Base-by-base conservation (phyloP, 2,888 invertebrate species). In the Tetramorium bicarinatum region DNA sequence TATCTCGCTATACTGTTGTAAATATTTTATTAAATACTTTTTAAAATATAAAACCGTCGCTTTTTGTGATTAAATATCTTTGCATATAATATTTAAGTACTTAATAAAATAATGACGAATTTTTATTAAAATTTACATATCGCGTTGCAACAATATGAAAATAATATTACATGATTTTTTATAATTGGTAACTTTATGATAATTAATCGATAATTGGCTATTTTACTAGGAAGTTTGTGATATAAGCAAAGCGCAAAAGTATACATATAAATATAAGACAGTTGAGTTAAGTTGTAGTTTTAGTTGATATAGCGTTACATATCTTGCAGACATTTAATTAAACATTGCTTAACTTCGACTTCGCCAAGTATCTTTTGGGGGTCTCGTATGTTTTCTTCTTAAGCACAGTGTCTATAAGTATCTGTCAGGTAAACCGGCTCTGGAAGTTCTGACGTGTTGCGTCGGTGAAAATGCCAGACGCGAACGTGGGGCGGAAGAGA, bases 391-490 rank as follows among this genome's bases (percentile, higher is more conserved):
- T 82, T 87, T 84, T 85, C 77, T 79, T 69, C 66, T 13, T 54
- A 59, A 29, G 64, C 64, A 59, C 29, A 25, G 4, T 54, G 56
- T 18, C 80, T 59, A 61, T 59, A 82, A 85, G 87, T 87, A 87
- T 84, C 79, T 82, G 82, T 64, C 85, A 75, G 84, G 76, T 85
- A 85, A 79, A 79, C 59, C 71, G 59, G 85, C 74, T 79, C 75
- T 71, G 77, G 41, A 59, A 76, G 71, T 77, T 83, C 71, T 77
- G 87, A 85, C 82, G 85, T 86, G 88, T 86, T 83, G 82, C 86
- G 87, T 80, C 76, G 85, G 83, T 80, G 79, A 80, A 72, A 80
- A 80, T 80, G 59, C 59, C 79, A 80, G 72, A 49, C 72, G 66
- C 74, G 76, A 66, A 66, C n/a, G 76, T 56, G 56, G 47, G 29